These are phyloP conservation scores for Drymodes brunneopygia DNA, from an alignment of 2,113 vertebrate species.

Conservation along the genomic window DNA sequence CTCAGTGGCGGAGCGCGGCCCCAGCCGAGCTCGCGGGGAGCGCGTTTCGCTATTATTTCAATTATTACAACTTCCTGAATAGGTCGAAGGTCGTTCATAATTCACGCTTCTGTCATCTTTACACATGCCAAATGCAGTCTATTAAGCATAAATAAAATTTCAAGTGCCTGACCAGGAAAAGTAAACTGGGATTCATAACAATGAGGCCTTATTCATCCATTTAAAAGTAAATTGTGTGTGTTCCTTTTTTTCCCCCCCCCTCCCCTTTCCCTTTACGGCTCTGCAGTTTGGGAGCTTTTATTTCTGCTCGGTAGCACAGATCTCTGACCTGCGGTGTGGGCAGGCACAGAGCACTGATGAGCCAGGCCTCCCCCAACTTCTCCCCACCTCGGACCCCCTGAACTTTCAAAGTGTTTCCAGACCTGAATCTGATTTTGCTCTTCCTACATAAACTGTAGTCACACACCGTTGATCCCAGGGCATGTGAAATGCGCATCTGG, in stretches of 20 bases:
- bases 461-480: slow-evolving; percentile 52
- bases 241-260: background rate
- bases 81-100: slow-evolving; percentile 80
- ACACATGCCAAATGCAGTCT: slow-evolving; percentile 75
- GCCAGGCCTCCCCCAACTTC: background rate
- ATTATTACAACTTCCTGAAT: slow-evolving; percentile 81
- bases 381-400: slow-evolving; percentile 28
- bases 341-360: slow-evolving; percentile 39
- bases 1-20: slow-evolving; percentile 10
- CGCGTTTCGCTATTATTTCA: slow-evolving; percentile 75
- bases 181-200: slow-evolving; percentile 74
- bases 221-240: slow-evolving; percentile 59
- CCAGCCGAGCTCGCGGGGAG: slow-evolving; percentile 53
- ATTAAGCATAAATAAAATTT: slow-evolving; percentile 81
- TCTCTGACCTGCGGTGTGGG: slow-evolving; percentile 25
- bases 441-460: slow-evolving; percentile 51
- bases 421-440: slow-evolving; percentile 55
- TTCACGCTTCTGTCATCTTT: slow-evolving; percentile 80
- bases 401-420: slow-evolving; percentile 58
- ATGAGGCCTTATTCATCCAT: slow-evolving; percentile 73
- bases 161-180: slow-evolving; percentile 75
- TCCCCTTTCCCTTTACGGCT: background rate
- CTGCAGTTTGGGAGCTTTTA: slow-evolving; percentile 51
- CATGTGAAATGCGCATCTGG: slow-evolving; percentile 36
- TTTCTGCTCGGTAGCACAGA: slow-evolving; percentile 48